Evolutionary conservation across 2,888 invertebrate species (phyloP).

Genomic region (Malthinus seriepunctatus): DNA sequence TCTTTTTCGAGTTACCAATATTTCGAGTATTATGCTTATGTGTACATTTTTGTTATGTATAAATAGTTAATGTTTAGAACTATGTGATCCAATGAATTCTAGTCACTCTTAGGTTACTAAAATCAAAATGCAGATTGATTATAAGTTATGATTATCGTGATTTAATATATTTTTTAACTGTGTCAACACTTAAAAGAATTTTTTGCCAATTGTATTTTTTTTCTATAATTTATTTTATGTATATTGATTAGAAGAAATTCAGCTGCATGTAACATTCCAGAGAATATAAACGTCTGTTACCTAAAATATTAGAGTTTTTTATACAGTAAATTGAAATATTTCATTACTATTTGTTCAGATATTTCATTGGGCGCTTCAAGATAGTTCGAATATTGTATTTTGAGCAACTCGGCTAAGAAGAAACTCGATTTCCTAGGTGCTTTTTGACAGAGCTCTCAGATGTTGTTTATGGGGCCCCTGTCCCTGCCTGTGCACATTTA

Average conservation of each 20-base stretch:
- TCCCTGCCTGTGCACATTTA: no score
- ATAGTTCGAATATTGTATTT: no score
- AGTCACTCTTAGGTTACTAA: constrained; percentile 43
- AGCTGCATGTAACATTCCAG: constrained; percentile 52
- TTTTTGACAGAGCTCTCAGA: no score
- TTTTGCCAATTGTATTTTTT: constrained; percentile 24
- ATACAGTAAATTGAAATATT: no score
- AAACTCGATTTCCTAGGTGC: no score
- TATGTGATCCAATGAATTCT: constrained; percentile 51
- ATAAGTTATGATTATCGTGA: constrained; percentile 21
- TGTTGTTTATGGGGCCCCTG: no score
- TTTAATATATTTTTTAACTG: constrained; percentile 23
- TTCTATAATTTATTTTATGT: constrained; percentile 34
- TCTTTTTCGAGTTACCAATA: constrained; percentile 35
- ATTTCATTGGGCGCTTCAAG: no score
- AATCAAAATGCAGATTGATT: constrained; percentile 13
- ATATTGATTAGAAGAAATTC: constrained; percentile 36
- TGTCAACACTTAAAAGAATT: constrained; percentile 18
- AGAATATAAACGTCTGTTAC: constrained; percentile 52
- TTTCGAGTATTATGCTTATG: constrained; percentile 36
- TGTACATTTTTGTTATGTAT: constrained; percentile 34
- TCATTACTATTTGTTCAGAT: no score
- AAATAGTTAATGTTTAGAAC: constrained; percentile 36
- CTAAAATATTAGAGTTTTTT: constrained; percentile 20
- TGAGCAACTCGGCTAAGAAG: no score